Percentiles rank a stretch among this genome's conserved stretches.
These are phyloP conservation scores for Hapalemur alaotrensis DNA, from an alignment of 2,797 vertebrate genomes.

Conservation along the genomic window DNA sequence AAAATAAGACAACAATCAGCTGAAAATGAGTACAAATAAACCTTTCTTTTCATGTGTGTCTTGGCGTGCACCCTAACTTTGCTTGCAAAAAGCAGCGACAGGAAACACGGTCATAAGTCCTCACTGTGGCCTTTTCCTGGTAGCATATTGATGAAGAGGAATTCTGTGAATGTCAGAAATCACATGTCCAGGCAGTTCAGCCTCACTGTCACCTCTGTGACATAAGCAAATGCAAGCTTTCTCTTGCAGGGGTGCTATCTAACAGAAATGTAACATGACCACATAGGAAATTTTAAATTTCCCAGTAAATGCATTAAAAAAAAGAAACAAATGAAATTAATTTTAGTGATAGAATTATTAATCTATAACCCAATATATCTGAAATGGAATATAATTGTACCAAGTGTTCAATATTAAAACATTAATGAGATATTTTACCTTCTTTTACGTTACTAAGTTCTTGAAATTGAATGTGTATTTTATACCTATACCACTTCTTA, in stretches of 20 bases:
- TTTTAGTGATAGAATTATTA: not conserved
- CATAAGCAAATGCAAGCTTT: not conserved
- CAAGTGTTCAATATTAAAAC: not conserved
- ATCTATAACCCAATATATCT: not conserved
- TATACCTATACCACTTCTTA: not conserved
- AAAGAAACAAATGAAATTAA: conserved; percentile 5
- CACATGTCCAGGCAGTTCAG: not conserved
- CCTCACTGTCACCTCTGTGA: not conserved
- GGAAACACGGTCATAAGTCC: not conserved
- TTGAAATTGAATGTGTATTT: not conserved
- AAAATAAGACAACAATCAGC: conserved; percentile 57
- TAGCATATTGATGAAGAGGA: not conserved
- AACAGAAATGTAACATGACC: not conserved
- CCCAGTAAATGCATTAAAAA: not conserved
- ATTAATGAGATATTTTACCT: not conserved
- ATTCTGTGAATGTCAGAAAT: not conserved
- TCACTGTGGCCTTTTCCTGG: not conserved
- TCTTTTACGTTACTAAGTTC: not conserved
- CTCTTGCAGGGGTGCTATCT: not conserved
- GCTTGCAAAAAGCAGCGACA: not conserved
- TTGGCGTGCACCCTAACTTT: not conserved
- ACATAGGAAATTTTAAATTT: not conserved
- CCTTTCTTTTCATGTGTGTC: not conserved
- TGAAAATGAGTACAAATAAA: conserved; percentile 33
- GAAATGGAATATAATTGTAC: not conserved